Conservation (phyloP, 1,140 invertebrate genomes). For the Saxidomus purpurata region DNA sequence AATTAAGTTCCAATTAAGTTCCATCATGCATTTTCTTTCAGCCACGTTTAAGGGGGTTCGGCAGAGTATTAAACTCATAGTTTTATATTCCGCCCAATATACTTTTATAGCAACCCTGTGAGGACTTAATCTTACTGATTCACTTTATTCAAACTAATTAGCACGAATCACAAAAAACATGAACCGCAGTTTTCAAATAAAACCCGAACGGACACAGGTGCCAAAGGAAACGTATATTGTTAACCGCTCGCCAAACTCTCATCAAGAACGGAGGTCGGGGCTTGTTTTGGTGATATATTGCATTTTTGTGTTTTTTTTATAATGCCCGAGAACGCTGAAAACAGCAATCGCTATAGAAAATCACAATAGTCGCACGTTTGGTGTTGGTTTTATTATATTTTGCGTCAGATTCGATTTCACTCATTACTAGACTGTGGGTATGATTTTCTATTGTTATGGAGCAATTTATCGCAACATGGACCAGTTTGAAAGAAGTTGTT, state of each 20-base stretch:
- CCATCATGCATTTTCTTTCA: too few relatives aligned
- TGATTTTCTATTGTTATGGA: slow-evolving; percentile 44
- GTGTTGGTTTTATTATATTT: slow-evolving; percentile 55
- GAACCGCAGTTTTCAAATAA: slow-evolving; percentile 12
- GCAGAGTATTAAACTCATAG: too few relatives aligned
- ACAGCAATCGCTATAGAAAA: slow-evolving; percentile 15
- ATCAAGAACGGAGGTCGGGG: neutral
- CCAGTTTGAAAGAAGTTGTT: slow-evolving; percentile 17
- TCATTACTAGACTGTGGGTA: neutral
- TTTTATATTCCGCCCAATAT: neutral
- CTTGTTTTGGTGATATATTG: slow-evolving; percentile 55
- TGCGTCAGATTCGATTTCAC: slow-evolving; percentile 49
- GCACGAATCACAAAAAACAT: neutral
- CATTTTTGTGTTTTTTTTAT: slow-evolving; percentile 41
- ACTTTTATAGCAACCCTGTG: neutral
- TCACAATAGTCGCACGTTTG: slow-evolving; percentile 41
- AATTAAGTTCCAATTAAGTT: too few relatives aligned
- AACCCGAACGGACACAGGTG: slow-evolving; percentile 21
- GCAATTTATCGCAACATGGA: slow-evolving; percentile 26
- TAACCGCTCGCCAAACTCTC: slow-evolving; percentile 7
- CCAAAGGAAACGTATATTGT: slow-evolving; percentile 3
- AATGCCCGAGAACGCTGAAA: slow-evolving; percentile 39
- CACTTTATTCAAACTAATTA: slow-evolving; percentile 22
- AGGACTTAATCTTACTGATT: neutral
- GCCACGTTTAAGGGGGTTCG: too few relatives aligned